These are phyloP conservation scores for Gnathonemus longibarbis DNA, from an alignment of 2,113 vertebrate species.

Conservation along the genomic window DNA sequence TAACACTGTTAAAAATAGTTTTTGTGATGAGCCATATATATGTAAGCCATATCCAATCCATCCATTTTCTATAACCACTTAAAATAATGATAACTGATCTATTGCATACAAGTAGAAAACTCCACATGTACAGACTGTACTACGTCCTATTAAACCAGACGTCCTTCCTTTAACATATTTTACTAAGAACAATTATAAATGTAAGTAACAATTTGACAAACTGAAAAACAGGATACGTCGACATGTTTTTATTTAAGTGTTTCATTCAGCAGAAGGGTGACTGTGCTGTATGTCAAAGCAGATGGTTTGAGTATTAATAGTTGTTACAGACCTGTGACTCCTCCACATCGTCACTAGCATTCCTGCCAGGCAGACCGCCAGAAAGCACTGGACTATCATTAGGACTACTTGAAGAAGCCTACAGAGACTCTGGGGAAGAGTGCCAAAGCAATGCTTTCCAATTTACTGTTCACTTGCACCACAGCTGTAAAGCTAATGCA, in stretches of 20 bases:
- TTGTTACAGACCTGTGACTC: not conserved
- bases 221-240: not conserved
- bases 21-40: not conserved
- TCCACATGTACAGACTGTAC: not conserved
- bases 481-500: constrained; percentile 12
- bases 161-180: not conserved
- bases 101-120: not conserved
- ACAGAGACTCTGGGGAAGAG: constrained; percentile 5
- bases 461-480: constrained; percentile 14
- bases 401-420: not conserved
- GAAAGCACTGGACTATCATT: constrained; percentile 1
- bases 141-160: not conserved
- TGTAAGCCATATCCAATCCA: not conserved
- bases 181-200: not conserved
- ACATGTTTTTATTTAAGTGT: not conserved
- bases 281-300: not conserved
- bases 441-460: constrained; percentile 1
- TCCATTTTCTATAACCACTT: not conserved
- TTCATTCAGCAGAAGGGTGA: not conserved
- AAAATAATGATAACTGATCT: not conserved
- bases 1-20: not conserved
- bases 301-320: constrained; percentile 5
- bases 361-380: not conserved
- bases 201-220: not conserved
- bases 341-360: not conserved